Evolutionary conservation across 2,113 vertebrate genomes (phyloP).

Genomic region (Neofelis nebulosa): DNA sequence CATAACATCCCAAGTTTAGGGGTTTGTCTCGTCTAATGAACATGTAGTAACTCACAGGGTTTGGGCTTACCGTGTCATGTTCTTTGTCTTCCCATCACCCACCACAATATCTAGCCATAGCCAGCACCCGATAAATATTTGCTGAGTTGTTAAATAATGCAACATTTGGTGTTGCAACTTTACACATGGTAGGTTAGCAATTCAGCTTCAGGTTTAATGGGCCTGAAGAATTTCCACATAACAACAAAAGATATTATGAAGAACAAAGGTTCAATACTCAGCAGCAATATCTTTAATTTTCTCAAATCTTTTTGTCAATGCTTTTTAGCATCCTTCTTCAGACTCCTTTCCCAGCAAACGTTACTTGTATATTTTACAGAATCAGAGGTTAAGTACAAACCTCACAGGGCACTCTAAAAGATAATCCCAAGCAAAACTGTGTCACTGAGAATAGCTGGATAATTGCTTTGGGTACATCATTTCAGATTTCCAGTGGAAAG

Average conservation of each 20-base stretch:
- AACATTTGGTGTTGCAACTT: conserved; percentile 44
- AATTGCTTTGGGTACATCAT: background rate
- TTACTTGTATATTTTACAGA: conserved; percentile 17
- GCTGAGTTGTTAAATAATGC: conserved; percentile 68
- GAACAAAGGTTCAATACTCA: conserved; percentile 18
- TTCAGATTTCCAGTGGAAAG: conserved; percentile 24
- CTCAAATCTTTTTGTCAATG: background rate
- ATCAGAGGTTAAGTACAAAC: conserved; percentile 11
- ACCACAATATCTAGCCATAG: background rate
- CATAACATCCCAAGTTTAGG: background rate
- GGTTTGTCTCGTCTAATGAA: background rate
- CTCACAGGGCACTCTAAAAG: background rate
- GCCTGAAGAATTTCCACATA: conserved; percentile 39
- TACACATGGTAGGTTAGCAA: conserved; percentile 24
- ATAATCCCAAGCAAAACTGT: conserved; percentile 51
- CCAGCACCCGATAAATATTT: conserved; percentile 51
- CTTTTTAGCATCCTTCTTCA: conserved; percentile 30
- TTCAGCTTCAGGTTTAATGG: conserved; percentile 29
- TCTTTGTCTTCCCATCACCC: background rate
- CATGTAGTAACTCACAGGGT: background rate
- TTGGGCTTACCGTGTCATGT: background rate
- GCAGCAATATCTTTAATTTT: conserved; percentile 15
- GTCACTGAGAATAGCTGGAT: background rate
- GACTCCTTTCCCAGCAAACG: conserved; percentile 26
- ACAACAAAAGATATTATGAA: conserved; percentile 12